Conservation (phyloP, 2,888 invertebrate genomes). For the Conistra vaccinii region DNA sequence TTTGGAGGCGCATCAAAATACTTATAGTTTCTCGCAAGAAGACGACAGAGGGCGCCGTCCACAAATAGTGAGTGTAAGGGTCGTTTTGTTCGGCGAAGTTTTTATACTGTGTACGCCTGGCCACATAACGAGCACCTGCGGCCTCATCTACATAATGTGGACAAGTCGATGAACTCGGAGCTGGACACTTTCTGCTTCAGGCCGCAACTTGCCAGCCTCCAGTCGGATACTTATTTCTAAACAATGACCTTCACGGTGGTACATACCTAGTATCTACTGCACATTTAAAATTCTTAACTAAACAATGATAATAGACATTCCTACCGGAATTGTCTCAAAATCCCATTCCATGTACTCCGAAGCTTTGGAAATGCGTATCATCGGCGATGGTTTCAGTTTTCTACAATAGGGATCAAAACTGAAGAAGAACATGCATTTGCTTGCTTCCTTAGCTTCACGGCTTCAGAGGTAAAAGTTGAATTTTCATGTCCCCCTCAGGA, state of each 20-base stretch:
- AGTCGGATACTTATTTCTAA: conserved; percentile 36
- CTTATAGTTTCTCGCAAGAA: conserved; percentile 57
- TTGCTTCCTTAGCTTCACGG: conserved; percentile 10
- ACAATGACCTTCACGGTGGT: conserved; percentile 21
- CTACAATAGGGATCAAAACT: neutral
- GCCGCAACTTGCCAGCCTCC: conserved; percentile 42
- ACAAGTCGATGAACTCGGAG: conserved; percentile 84
- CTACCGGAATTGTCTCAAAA: neutral
- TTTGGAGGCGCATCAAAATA: conserved; percentile 50
- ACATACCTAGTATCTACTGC: neutral
- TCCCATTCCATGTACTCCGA: neutral
- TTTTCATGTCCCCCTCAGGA: conserved; percentile 33
- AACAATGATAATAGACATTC: neutral
- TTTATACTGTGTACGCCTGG: conserved; percentile 84
- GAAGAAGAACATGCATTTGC: conserved; percentile 15
- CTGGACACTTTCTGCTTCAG: conserved; percentile 78
- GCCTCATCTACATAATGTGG: conserved; percentile 89
- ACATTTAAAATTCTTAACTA: neutral
- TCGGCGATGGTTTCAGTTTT: neutral
- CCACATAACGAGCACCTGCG: conserved; percentile 89
- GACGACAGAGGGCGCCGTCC: conserved; percentile 72
- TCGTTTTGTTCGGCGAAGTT: conserved; percentile 86
- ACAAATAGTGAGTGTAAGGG: conserved; percentile 83
- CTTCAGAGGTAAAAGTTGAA: conserved; percentile 30
- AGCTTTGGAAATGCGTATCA: neutral